Evolutionary conservation across 1,140 invertebrate genomes (phyloP).

Genomic region (Drosophila parabipectinata): DNA sequence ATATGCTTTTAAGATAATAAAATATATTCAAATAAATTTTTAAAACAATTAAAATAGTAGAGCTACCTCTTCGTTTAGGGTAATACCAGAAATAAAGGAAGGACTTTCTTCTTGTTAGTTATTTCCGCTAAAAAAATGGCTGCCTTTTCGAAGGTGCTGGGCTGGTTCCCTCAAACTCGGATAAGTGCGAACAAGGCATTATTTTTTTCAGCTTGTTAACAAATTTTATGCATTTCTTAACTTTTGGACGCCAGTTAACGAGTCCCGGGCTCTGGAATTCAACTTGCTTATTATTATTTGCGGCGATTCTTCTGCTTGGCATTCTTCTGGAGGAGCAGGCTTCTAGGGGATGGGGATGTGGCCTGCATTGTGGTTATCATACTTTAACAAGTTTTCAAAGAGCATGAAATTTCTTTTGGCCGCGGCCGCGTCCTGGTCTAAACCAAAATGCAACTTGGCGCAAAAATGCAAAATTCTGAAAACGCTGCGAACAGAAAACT

Average conservation of each 20-base stretch:
- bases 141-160: slow-evolving; percentile 28
- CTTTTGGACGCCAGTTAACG: slow-evolving; percentile 74
- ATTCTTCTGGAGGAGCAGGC: slow-evolving; percentile 5
- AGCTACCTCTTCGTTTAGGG: slow-evolving; percentile 6
- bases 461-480: slow-evolving; percentile 57
- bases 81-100: slow-evolving; percentile 14
- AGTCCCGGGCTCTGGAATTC: slow-evolving; percentile 57
- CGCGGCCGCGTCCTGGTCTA: slow-evolving; percentile 26
- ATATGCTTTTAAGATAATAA: too few species aligned
- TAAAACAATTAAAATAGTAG: background rate
- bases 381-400: slow-evolving; percentile 82
- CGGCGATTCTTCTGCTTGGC: slow-evolving; percentile 38
- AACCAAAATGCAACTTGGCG: slow-evolving; percentile 48
- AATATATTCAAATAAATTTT: too few species aligned
- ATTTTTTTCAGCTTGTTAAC: slow-evolving; percentile 65
- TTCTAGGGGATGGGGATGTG: slow-evolving; percentile 2
- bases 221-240: slow-evolving; percentile 82
- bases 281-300: slow-evolving; percentile 81
- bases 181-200: slow-evolving; percentile 37
- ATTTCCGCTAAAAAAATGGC: slow-evolving; percentile 74
- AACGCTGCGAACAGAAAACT: slow-evolving; percentile 71
- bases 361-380: slow-evolving; percentile 81
- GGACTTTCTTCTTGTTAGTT: slow-evolving; percentile 69
- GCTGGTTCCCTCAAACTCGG: slow-evolving; percentile 24
- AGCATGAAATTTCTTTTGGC: slow-evolving; percentile 77